Evolutionary conservation across 1,140 invertebrate species (phyloP).

Genomic region (Drosophila parvula): DNA sequence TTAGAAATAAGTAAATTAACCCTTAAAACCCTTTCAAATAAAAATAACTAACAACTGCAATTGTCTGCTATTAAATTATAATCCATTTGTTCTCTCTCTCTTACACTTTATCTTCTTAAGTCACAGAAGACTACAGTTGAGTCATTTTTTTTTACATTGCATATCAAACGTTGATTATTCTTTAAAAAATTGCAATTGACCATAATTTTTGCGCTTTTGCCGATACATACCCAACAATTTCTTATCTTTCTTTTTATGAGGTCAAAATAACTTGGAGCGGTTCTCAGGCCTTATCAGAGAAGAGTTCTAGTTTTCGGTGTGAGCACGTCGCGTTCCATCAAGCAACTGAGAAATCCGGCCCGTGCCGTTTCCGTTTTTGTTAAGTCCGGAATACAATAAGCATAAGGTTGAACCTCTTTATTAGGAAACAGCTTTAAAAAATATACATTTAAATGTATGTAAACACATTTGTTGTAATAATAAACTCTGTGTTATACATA

Average conservation of each 20-base stretch:
- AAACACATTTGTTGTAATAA: no score
- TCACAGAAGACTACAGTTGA: neutral
- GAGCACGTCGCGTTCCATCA: slow-evolving; percentile 57
- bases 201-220: slow-evolving; percentile 4
- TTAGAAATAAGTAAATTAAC: neutral
- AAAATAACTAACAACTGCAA: neutral
- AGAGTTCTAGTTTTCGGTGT: slow-evolving; percentile 47
- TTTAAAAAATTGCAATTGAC: slow-evolving; percentile 6
- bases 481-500: no score
- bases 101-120: no score
- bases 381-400: slow-evolving; percentile 37
- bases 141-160: neutral
- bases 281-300: slow-evolving; percentile 32
- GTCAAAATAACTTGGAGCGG: slow-evolving; percentile 45
- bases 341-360: slow-evolving; percentile 52
- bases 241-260: slow-evolving; percentile 53
- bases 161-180: neutral
- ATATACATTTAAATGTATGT: neutral
- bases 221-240: slow-evolving; percentile 46
- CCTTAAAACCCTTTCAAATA: neutral
- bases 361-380: slow-evolving; percentile 66
- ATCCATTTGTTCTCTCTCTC: neutral
- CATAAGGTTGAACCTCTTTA: slow-evolving; percentile 22
- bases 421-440: neutral
- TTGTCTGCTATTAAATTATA: no score